Conservation (phyloP, 1,140 invertebrate species). For the Battus philenor region DNA sequence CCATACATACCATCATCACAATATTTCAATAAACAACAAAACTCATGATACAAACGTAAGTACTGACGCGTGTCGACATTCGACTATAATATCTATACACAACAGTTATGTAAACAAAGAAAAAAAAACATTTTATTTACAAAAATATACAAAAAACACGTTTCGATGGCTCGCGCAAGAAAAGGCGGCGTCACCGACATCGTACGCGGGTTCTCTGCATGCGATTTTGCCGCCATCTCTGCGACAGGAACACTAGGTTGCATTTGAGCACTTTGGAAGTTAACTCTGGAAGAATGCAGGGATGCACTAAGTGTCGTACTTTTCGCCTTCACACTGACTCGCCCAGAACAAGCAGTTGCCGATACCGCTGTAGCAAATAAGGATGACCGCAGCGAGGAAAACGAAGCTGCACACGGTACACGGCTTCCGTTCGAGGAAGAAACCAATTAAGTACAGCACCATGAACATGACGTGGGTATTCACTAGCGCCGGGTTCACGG, state of each 20-base stretch:
- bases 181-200: not conserved
- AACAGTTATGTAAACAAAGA: constrained; percentile 39
- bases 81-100: constrained; percentile 25
- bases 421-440: constrained; percentile 96
- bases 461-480: constrained; percentile 98
- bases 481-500: constrained; percentile 93
- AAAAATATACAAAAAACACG: constrained; percentile 43
- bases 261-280: constrained; percentile 48
- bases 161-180: not conserved
- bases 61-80: constrained; percentile 38
- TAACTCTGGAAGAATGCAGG: constrained; percentile 29
- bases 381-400: constrained; percentile 92
- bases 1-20: constrained; percentile 52
- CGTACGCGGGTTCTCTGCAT: not conserved
- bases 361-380: constrained; percentile 96
- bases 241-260: constrained; percentile 40
- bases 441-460: constrained; percentile 93
- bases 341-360: constrained; percentile 96
- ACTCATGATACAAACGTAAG: constrained; percentile 52
- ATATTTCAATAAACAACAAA: constrained; percentile 41
- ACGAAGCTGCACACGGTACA: constrained; percentile 97
- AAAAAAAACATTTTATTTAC: constrained; percentile 41
- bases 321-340: constrained; percentile 84
- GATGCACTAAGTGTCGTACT: constrained; percentile 80
- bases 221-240: constrained; percentile 22